These are phyloP conservation scores for Dicerorhinus sumatrensis DNA, from an alignment of 2,113 vertebrate species.

Conservation along the genomic window DNA sequence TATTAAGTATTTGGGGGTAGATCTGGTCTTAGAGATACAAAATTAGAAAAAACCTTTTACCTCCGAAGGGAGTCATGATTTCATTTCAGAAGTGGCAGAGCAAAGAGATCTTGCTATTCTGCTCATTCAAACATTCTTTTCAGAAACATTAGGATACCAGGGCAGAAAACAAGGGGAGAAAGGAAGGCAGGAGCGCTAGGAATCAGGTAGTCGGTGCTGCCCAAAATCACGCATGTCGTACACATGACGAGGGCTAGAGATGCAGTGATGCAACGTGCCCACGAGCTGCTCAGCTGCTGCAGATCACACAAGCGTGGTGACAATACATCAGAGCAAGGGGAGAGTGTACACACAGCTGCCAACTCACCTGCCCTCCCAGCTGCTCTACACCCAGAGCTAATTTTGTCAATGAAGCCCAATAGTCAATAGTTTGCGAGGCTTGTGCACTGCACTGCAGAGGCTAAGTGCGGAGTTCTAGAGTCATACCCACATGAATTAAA, in stretches of 20 bases:
- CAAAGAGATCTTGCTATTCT: background rate
- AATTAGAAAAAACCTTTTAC: background rate
- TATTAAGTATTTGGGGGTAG: background rate
- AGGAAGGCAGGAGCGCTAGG: background rate
- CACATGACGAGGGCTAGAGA: background rate
- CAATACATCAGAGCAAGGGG: background rate
- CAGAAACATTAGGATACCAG: background rate
- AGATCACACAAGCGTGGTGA: accelerated
- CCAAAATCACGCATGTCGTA: accelerated
- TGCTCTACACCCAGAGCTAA: background rate
- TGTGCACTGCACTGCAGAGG: background rate
- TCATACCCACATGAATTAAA: background rate
- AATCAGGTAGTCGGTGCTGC: background rate
- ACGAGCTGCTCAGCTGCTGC: accelerated
- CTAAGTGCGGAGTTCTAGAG: background rate
- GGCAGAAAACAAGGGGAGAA: background rate
- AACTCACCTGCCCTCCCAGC: no score
- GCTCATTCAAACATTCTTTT: background rate
- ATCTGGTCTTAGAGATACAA: background rate
- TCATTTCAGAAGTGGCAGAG: background rate
- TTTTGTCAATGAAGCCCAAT: background rate
- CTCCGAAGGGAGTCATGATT: background rate
- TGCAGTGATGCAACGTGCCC: accelerated
- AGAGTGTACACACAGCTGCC: background rate
- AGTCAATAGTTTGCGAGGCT: background rate